Evolutionary conservation across 2,888 invertebrate species (phyloP), one percentile per base, ranked within the genome.

Genomic region (Epinotia bilunana): DNA sequence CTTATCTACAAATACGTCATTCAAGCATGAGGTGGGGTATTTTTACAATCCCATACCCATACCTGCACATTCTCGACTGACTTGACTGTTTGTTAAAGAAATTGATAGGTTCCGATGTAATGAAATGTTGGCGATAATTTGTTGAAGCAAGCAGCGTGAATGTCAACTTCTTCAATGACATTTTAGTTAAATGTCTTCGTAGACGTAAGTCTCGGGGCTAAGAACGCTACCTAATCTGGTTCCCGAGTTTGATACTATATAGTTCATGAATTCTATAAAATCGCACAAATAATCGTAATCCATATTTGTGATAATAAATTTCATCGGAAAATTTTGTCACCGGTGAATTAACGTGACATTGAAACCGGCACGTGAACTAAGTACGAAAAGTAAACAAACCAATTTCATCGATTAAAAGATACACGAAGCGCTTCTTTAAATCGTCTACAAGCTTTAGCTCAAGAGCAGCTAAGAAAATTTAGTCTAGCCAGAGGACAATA

Each of bases 101-200:
- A 16, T 13, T 16, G 13, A 39, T 16, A 49, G 4, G 7, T 62
- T 18, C 33, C 43, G 18, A 39, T 9, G 9, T 61, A 18, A 3
- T 57, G 39, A 20, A 12, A 64, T 20, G 16, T 13, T n/a, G 28
- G 13, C 60, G 60, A 60, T 33, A 28, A 60, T 49, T 23, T 28
- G 43, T 18, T 43, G 18, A 18, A 18, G 18, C 43, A 7, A n/a
- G 39, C n/a, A 43, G 43, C 64, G 46, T 53, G n/a, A 65, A 65
- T 53, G 33, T 65, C 65, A 55, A 33, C 33, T 20, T 53, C 23
- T 28, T 28, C 53, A 55, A 33, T 65, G 65, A 33, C 18, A 55
- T 55, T 55, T 65, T 53, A 33, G 11, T 53, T 9, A 64, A 64
- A 64, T 64, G 43, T 49, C 63, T 49, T 43, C 43, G 18, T 46